These are phyloP conservation scores for Poecilia velifera DNA, from an alignment of 2,797 vertebrate genomes.

Conservation along the genomic window DNA sequence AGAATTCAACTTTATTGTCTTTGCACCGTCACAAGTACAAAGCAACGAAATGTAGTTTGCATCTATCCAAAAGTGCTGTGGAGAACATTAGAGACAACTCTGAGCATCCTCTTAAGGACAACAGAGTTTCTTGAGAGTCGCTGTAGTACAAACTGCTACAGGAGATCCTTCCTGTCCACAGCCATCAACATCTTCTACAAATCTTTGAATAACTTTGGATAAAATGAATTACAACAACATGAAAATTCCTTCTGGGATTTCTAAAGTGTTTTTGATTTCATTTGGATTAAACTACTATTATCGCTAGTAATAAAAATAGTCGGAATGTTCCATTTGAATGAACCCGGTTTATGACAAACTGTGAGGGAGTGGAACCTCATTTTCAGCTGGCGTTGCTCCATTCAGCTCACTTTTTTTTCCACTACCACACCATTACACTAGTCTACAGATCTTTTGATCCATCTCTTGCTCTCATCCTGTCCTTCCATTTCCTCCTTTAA, in stretches of 20 bases:
- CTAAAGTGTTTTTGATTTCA: neutral
- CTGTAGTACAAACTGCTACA: neutral
- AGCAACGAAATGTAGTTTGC: too few species aligned
- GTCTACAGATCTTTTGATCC: slow-evolving; percentile 26
- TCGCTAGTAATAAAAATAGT: neutral
- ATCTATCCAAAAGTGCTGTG: too few species aligned
- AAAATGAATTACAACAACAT: neutral
- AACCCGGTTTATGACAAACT: slow-evolving; percentile 25
- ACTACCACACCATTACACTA: slow-evolving; percentile 2
- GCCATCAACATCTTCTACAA: neutral
- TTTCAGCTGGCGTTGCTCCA: slow-evolving; percentile 26
- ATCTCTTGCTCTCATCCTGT: neutral
- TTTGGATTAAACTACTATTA: neutral
- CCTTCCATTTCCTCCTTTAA: slow-evolving; percentile 13
- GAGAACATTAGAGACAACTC: neutral
- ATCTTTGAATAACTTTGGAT: neutral
- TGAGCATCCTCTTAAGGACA: neutral
- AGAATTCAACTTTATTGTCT: too few species aligned
- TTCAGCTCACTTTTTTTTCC: slow-evolving; percentile 28
- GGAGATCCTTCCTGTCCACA: neutral
- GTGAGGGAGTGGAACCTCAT: slow-evolving; percentile 47
- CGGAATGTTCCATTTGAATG: neutral
- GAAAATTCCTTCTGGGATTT: neutral
- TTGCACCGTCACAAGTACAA: too few species aligned
- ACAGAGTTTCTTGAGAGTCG: neutral